Evolutionary conservation across 2,888 invertebrate species (phyloP).

Genomic region (Polymixis lichenea): DNA sequence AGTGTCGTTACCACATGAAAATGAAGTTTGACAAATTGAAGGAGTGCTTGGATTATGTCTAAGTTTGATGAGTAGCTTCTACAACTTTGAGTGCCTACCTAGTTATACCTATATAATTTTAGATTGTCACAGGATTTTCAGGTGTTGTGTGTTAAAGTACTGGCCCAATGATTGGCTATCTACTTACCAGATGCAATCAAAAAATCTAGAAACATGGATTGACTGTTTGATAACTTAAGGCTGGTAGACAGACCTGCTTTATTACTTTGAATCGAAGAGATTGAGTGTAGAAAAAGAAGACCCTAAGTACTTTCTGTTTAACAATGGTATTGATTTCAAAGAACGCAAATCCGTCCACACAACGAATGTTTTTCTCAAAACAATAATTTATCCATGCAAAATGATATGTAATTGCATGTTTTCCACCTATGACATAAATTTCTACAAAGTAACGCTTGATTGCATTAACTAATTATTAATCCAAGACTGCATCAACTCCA

Average conservation of each 20-base stretch:
- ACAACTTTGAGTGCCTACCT: neutral
- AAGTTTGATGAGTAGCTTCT: conserved; percentile 36
- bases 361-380: neutral
- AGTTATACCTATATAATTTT: neutral
- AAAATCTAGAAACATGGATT: neutral
- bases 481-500: neutral
- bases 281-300: neutral
- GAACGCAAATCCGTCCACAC: neutral
- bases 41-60: conserved; percentile 19
- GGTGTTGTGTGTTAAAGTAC: neutral
- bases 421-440: neutral
- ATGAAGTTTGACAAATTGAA: conserved; percentile 48
- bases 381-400: neutral
- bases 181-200: neutral
- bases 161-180: neutral
- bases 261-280: neutral
- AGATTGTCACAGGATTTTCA: neutral
- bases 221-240: neutral
- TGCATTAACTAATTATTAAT: neutral
- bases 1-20: conserved; percentile 48
- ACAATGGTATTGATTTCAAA: neutral
- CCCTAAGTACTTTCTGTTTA: neutral
- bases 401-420: neutral
- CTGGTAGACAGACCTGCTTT: neutral
- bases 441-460: neutral